A percentile compares a stretch with the other conserved stretches of the same genome.
These are phyloP conservation scores for Micropoecilia bifurca DNA, from an alignment of 2,797 vertebrate species.

Conservation along the genomic window DNA sequence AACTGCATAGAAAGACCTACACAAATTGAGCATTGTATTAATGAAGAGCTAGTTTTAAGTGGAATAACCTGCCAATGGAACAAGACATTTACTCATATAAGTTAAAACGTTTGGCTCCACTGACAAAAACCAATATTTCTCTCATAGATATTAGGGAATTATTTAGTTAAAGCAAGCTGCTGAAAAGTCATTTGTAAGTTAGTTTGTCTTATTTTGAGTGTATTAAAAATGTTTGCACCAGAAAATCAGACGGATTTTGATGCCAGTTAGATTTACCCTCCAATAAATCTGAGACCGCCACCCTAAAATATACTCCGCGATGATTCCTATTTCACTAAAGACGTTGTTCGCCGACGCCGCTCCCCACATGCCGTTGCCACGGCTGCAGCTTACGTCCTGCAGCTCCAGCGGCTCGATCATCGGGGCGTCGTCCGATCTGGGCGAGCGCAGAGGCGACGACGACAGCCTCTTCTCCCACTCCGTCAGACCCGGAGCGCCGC, in stretches of 20 bases:
- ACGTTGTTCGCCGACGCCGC: constrained; percentile 43
- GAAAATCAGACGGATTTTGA: not conserved
- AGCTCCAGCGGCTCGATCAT: constrained; percentile 92
- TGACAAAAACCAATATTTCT: too few relatives aligned
- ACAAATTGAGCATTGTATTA: too few relatives aligned
- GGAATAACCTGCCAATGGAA: too few relatives aligned
- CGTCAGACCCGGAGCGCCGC: constrained; percentile 75
- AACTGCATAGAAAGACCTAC: too few relatives aligned
- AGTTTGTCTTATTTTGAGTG: too few relatives aligned
- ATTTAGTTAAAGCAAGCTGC: too few relatives aligned
- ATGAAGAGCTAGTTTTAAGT: too few relatives aligned
- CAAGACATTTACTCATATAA: too few relatives aligned
- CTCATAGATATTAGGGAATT: too few relatives aligned
- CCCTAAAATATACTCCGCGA: not conserved
- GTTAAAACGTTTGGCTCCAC: too few relatives aligned
- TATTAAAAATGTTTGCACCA: too few relatives aligned
- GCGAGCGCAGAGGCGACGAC: constrained; percentile 85
- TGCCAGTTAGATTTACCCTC: not conserved
- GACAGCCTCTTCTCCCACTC: constrained; percentile 97
- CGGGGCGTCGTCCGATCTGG: constrained; percentile 83
- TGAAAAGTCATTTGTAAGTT: too few relatives aligned
- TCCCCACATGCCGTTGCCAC: constrained; percentile 46
- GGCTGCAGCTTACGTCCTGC: constrained; percentile 88
- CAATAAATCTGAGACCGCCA: not conserved
- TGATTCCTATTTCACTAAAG: constrained; percentile 15